Evolutionary conservation across 2,113 vertebrate species (phyloP), one percentile per base, ranked within the genome.

Genomic region (Picathartes gymnocephalus): DNA sequence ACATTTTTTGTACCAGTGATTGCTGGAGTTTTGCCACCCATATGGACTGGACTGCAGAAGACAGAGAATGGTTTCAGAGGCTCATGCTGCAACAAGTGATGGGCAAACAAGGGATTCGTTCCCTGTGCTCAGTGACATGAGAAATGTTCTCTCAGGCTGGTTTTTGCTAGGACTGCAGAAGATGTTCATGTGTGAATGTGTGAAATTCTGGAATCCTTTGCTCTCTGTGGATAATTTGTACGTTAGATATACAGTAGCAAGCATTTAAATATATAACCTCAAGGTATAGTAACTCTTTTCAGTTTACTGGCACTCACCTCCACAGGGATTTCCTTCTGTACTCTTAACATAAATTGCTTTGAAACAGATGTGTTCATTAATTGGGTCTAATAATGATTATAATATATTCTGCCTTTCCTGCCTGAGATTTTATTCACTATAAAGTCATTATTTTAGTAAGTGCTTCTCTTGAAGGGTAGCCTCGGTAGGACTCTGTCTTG

Each of bases 351-450:
- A 91, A 92, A 86, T 78, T 60, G 53, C 5, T 86, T 96, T 58
- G 57, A 78, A 91, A 76, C 73, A 94, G 53, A 87, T 93, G 61
- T 91, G 45, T 87, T 89, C 81, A 81, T 95, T 95, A 87, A 84
- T 79, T 88, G 4, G 13, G 23, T 85, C 84, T 87, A 80, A 47
- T 91, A 90, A 82, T 58, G 19, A 47, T 85, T 90, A 25, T 74
- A 92, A 92, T 73, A 62, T 79, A 69, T 68, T 71, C 22, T 58
- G 4, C 64, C 15, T 81, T 51, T 87, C 30, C n/a, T 88, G 50
- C 11, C 37, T 82, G 40, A 48, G 37, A 54, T 80, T 95, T 95
- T 87, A 81, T 77, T 88, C 14, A 8, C 40, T 74, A 7, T 70
- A 56, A 65, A 88, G 40, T 70, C 0, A 1, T 77, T 60, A 28